phyloP scores from a whole-genome alignment of 2,888 invertebrate genomes.

The Helleia helle region DNA sequence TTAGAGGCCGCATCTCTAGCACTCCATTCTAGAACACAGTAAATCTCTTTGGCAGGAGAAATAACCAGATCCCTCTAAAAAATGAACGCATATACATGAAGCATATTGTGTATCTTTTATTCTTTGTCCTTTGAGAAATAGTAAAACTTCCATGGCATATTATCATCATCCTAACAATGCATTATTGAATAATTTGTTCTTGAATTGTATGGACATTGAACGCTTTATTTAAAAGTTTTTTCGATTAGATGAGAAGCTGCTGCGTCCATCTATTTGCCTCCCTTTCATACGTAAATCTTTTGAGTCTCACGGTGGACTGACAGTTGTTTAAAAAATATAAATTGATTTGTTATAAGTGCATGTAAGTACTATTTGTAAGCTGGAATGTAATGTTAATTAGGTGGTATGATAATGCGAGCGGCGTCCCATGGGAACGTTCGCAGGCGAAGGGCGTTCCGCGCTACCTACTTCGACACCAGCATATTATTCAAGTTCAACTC shows the following conservation, averaged over 20 bases:
- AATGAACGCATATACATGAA: not conserved
- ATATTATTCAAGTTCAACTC: conserved; percentile 3
- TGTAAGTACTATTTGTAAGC: not conserved
- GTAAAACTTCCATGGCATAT: too few relatives aligned
- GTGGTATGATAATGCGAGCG: conserved; percentile 17
- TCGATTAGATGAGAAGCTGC: not conserved
- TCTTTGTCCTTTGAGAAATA: not conserved
- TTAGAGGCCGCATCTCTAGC: too few relatives aligned
- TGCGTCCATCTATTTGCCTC: too few relatives aligned
- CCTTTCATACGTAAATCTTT: too few relatives aligned
- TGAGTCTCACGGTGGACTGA: too few relatives aligned
- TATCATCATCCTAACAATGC: too few relatives aligned
- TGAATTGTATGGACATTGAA: too few relatives aligned
- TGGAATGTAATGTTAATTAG: conserved; percentile 12
- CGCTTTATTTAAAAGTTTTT: conserved; percentile 2
- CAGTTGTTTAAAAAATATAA: too few relatives aligned
- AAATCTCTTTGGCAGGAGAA: too few relatives aligned
- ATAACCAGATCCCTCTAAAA: too few relatives aligned
- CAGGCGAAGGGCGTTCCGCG: conserved; percentile 29
- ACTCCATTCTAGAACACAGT: too few relatives aligned
- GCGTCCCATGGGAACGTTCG: conserved; percentile 30
- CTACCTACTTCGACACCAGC: conserved; percentile 14
- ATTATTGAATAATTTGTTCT: too few relatives aligned
- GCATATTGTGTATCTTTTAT: conserved; percentile 1
- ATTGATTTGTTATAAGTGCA: not conserved